Evolutionary conservation across 2,797 vertebrate genomes (phyloP), one percentile per base, ranked within the genome.

Genomic region (Acrossocheilus wenchowensis): DNA sequence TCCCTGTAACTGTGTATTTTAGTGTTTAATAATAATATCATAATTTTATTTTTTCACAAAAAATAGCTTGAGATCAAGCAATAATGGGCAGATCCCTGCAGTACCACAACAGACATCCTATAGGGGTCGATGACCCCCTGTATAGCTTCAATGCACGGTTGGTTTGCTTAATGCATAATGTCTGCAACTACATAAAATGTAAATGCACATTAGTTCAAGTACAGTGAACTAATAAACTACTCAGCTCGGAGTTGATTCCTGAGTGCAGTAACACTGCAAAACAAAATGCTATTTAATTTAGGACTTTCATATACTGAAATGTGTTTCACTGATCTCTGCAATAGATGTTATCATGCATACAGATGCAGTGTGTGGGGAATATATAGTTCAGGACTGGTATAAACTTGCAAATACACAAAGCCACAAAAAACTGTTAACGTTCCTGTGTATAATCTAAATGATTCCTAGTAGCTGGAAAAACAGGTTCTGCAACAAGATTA

Each of bases 191-290:
- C 50, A 60, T 60, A 4, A 50, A 30, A 48, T 23, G 43, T 21
- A 80, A 64, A 80, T 30, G 39, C 78, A 64, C 17, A 81, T 66
- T 81, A 81, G 43, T 23, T 66, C 26, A 48, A 68, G 26, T 23
- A 48, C 17, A 81, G 41, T 36, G 26, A 50, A 50, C 26, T 50
- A 81, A 81, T 81, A 36, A 23, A 68, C 43, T 19, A 34, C 30
- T 68, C n/a, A 11, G 19, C 30, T 30, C 30, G 39, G 64, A 81
- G 64, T 69, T 69, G 30, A 52, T 34, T 69, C 78, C 15, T 11
- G 43, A 68, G 23, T 3, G 14, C 39, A 79, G 39, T 15, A 62
- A 45, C 26, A 9, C 43, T 23, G 1, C 43, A 81, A 66, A 81
- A 66, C 57, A 81, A 66, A 21, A 11, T 68, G 15, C 43, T 48